These are phyloP conservation scores for Porphyrio hochstetteri DNA, from an alignment of 2,113 vertebrate species.

Conservation along the genomic window DNA sequence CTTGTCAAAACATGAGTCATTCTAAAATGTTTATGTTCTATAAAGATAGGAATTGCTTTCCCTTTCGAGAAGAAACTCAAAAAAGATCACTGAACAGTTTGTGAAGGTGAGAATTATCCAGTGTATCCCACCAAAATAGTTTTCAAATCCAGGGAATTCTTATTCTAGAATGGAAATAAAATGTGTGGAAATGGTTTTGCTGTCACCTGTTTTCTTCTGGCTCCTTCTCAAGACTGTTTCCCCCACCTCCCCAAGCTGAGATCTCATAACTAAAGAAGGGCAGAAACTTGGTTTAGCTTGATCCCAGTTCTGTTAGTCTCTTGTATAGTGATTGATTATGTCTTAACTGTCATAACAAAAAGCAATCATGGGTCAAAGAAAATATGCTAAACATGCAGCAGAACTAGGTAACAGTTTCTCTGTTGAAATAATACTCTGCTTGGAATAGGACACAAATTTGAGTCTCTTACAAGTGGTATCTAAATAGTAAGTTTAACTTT, in stretches of 20 bases:
- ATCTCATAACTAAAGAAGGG: neutral
- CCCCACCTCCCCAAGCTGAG: neutral
- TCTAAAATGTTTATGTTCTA: slow-evolving; percentile 15
- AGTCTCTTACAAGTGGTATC: neutral
- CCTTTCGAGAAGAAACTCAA: neutral
- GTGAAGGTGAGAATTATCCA: neutral
- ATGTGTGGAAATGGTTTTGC: neutral
- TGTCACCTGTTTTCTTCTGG: neutral
- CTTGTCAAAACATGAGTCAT: neutral
- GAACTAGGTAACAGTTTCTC: neutral
- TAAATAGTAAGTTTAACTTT: neutral
- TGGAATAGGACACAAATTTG: neutral
- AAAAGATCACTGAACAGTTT: neutral
- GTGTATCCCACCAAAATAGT: neutral
- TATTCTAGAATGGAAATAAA: neutral
- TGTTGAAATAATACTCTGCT: neutral
- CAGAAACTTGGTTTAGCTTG: neutral
- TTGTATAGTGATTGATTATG: neutral
- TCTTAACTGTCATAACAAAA: neutral
- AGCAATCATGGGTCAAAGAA: neutral
- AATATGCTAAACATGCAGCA: neutral
- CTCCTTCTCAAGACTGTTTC: neutral
- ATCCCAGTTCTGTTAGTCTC: neutral
- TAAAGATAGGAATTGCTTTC: neutral
- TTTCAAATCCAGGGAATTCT: neutral